These are phyloP conservation scores for Apamea anceps DNA, from an alignment of 2,888 invertebrate species.

Conservation along the genomic window DNA sequence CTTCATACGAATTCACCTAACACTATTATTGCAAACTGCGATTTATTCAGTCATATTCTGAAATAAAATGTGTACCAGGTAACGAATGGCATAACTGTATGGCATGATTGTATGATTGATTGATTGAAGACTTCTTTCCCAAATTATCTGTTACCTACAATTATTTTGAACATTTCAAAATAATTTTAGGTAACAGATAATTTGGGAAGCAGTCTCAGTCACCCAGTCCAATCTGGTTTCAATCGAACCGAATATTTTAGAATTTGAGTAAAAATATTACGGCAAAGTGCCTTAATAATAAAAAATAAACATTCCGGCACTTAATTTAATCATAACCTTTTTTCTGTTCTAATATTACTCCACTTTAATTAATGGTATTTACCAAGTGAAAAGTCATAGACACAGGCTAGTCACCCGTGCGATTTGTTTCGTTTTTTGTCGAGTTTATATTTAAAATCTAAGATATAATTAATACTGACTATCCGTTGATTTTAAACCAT, in stretches of 20 bases:
- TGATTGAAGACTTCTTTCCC: background rate
- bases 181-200: too few relatives aligned
- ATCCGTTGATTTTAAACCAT: background rate
- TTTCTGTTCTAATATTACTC: background rate
- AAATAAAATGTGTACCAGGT: background rate
- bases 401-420: slow-evolving; percentile 3
- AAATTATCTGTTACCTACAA: background rate
- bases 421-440: background rate
- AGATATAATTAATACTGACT: background rate
- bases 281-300: background rate
- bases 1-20: slow-evolving; percentile 6
- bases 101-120: background rate
- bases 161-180: too few relatives aligned
- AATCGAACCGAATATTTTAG: background rate
- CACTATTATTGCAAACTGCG: background rate
- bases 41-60: background rate
- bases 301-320: background rate
- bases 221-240: background rate
- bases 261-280: background rate
- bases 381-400: background rate
- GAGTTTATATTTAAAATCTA: background rate
- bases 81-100: background rate
- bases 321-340: slow-evolving; percentile 5
- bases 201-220: too few relatives aligned
- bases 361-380: slow-evolving; percentile 23